A percentile compares a stretch with the other conserved stretches of the same genome.
phyloP scores from a whole-genome alignment of 2,888 invertebrate genomes.

The Scaptomyza tumidula region DNA sequence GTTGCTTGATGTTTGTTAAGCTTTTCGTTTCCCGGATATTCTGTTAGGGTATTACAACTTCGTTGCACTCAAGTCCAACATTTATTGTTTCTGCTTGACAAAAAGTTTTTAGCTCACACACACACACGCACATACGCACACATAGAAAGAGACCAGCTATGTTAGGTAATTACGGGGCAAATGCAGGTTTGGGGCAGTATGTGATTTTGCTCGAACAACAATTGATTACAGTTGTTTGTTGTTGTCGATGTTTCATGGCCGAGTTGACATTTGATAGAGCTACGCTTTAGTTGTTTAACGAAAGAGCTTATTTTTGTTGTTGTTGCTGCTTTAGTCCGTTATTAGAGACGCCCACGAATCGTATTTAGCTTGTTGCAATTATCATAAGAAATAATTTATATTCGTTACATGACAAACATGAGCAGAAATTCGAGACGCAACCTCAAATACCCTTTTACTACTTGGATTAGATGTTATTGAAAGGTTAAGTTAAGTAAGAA shows the following conservation, averaged over 20 bases:
- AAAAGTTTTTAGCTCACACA: slow-evolving; percentile 49
- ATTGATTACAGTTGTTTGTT: slow-evolving; percentile 66
- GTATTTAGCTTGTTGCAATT: slow-evolving; percentile 59
- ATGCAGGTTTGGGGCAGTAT: slow-evolving; percentile 53
- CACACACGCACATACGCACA: slow-evolving; percentile 19
- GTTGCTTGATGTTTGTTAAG: background rate
- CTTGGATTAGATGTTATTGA: background rate
- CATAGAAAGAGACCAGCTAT: slow-evolving; percentile 35
- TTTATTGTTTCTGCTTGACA: slow-evolving; percentile 17
- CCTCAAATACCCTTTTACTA: slow-evolving; percentile 19
- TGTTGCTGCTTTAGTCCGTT: slow-evolving; percentile 12
- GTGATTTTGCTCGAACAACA: slow-evolving; percentile 73
- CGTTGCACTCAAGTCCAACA: background rate
- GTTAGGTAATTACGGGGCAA: slow-evolving; percentile 69
- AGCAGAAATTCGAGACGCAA: background rate
- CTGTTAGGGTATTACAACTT: background rate
- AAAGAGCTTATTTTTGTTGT: slow-evolving; percentile 14
- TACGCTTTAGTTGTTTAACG: slow-evolving; percentile 33
- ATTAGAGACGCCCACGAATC: slow-evolving; percentile 46
- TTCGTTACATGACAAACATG: slow-evolving; percentile 43
- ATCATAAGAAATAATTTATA: slow-evolving; percentile 75
- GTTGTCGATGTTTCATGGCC: slow-evolving; percentile 32
- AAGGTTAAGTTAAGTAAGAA: background rate
- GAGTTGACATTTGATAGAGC: slow-evolving; percentile 43
- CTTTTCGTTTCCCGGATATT: background rate